Percentiles rank a stretch among this genome's conserved stretches.
phyloP scores from a whole-genome alignment of 2,888 invertebrate genomes.

The Mythimna albipuncta region DNA sequence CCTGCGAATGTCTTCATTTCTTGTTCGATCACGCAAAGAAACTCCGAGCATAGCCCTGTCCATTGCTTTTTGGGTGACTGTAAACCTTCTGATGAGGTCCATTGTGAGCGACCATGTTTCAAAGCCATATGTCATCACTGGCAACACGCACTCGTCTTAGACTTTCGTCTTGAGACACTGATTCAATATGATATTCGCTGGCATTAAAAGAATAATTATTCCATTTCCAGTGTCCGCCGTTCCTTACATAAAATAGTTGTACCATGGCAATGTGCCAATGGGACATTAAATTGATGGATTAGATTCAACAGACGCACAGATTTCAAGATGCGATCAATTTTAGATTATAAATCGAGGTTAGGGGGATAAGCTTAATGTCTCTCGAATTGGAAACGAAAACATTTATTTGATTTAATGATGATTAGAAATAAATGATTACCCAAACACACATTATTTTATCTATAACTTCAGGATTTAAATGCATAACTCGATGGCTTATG shows the following conservation, averaged over 20 bases:
- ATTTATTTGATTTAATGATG: conserved; percentile 13
- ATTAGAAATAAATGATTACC: neutral
- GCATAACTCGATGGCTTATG: neutral
- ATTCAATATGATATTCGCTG: neutral
- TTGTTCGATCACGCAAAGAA: too few relatives aligned
- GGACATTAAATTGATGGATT: conserved; percentile 54
- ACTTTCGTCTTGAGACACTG: too few relatives aligned
- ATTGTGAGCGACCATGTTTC: too few relatives aligned
- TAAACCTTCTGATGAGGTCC: too few relatives aligned
- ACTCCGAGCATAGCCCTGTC: too few relatives aligned
- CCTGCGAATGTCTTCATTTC: too few relatives aligned
- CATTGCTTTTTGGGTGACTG: too few relatives aligned
- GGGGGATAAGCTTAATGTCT: conserved; percentile 22
- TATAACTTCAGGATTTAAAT: neutral
- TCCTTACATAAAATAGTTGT: conserved; percentile 17
- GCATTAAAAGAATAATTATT: neutral
- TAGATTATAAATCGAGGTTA: conserved; percentile 51
- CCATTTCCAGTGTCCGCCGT: conserved; percentile 4
- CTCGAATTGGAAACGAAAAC: conserved; percentile 18
- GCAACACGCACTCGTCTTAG: too few relatives aligned
- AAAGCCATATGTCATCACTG: too few relatives aligned
- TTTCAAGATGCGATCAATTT: conserved; percentile 51
- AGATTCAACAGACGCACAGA: conserved; percentile 46
- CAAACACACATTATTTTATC: neutral
- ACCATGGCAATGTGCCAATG: conserved; percentile 45